Evolutionary conservation across 1,140 invertebrate genomes (phyloP).

Genomic region (Plodia interpunctella): DNA sequence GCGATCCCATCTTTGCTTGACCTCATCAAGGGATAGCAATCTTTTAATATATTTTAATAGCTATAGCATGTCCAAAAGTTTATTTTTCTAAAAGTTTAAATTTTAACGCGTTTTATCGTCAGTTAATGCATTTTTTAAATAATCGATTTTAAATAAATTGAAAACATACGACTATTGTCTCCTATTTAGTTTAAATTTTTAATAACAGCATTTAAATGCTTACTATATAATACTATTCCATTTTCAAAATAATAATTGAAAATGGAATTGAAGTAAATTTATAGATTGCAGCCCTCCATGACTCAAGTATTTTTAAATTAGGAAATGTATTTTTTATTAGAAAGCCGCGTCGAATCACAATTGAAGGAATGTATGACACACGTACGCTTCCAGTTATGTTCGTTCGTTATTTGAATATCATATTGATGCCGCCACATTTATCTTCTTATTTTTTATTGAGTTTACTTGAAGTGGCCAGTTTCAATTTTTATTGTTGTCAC

Average conservation of each 20-base stretch:
- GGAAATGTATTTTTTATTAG: slow-evolving; percentile 74
- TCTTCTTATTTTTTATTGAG: slow-evolving; percentile 8
- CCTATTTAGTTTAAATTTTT: too few relatives aligned
- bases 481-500: slow-evolving; percentile 12
- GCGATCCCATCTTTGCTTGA: background rate
- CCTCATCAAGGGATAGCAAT: too few relatives aligned
- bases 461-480: slow-evolving; percentile 8
- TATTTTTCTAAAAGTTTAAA: too few relatives aligned
- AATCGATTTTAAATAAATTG: too few relatives aligned
- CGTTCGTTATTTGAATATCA: slow-evolving; percentile 63
- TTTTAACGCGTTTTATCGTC: too few relatives aligned
- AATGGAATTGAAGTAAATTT: background rate
- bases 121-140: too few relatives aligned
- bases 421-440: slow-evolving; percentile 8
- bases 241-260: too few relatives aligned
- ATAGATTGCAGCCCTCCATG: background rate
- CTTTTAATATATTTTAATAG: too few relatives aligned
- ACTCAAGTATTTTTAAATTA: slow-evolving; percentile 46
- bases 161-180: too few relatives aligned
- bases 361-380: slow-evolving; percentile 42
- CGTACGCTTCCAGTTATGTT: slow-evolving; percentile 64
- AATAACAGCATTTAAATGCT: too few relatives aligned
- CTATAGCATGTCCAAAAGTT: too few relatives aligned
- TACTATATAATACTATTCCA: too few relatives aligned
- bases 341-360: slow-evolving; percentile 54